Percentiles rank a stretch among this genome's conserved stretches.
phyloP scores from a whole-genome alignment of 2,888 invertebrate genomes.

The Acleris sparsana region DNA sequence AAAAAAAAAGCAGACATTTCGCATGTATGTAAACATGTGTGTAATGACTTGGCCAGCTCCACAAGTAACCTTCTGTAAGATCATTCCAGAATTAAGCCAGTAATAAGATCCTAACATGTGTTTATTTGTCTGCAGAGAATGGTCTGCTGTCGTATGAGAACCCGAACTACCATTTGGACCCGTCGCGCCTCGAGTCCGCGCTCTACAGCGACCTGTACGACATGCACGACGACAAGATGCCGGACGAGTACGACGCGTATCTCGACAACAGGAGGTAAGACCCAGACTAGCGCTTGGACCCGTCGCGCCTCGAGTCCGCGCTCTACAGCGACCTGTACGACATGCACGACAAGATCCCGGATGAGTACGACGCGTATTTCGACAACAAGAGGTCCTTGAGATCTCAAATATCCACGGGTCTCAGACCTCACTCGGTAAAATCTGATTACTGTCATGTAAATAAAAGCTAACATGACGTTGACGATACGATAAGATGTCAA shows the following conservation, averaged over 20 bases:
- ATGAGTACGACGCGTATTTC: slow-evolving; percentile 77
- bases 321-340: slow-evolving; percentile 89
- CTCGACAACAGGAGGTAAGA: slow-evolving; percentile 80
- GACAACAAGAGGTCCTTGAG: slow-evolving; percentile 73
- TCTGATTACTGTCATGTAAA: too few species aligned
- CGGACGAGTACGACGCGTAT: slow-evolving; percentile 78
- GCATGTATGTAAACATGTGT: too few species aligned
- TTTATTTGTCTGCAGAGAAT: slow-evolving; percentile 87
- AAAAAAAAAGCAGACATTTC: too few species aligned
- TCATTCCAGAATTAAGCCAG: too few species aligned
- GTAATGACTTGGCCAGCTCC: too few species aligned
- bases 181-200: slow-evolving; percentile 90
- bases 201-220: slow-evolving; percentile 89
- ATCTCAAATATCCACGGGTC: too few species aligned
- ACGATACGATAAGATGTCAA: too few species aligned
- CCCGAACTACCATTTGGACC: slow-evolving; percentile 94
- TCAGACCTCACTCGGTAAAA: too few species aligned
- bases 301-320: slow-evolving; percentile 90
- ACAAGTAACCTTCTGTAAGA: too few species aligned
- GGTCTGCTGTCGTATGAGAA: slow-evolving; percentile 95
- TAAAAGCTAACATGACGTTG: too few species aligned
- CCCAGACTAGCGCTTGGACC: slow-evolving; percentile 94
- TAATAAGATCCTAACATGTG: background rate
- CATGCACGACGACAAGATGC: slow-evolving; percentile 85
- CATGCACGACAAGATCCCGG: slow-evolving; percentile 85